phyloP scores from a whole-genome alignment of 2,888 invertebrate species.

The Ochropacha duplaris region DNA sequence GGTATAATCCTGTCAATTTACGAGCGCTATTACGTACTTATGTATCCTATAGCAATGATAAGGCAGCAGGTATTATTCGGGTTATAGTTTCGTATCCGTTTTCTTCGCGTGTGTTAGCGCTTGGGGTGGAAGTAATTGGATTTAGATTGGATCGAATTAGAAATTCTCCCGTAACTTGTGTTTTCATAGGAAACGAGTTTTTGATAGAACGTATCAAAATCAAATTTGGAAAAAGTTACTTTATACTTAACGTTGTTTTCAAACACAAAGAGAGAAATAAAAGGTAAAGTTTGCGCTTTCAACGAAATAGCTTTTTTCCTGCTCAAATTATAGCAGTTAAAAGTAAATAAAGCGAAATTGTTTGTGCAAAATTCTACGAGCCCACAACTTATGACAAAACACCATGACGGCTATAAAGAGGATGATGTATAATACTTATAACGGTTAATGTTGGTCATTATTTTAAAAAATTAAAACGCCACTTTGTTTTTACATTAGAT shows the following conservation, averaged over 20 bases:
- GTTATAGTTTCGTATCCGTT: conserved; percentile 42
- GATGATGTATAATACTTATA: conserved; percentile 47
- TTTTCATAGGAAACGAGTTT: conserved; percentile 73
- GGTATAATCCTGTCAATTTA: conserved; percentile 38
- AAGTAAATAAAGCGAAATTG: conserved; percentile 32
- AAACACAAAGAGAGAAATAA: conserved; percentile 10
- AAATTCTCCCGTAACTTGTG: conserved; percentile 71
- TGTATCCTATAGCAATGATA: conserved; percentile 18
- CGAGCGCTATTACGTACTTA: conserved; percentile 21
- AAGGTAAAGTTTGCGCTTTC: conserved; percentile 26
- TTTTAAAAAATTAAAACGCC: conserved; percentile 34
- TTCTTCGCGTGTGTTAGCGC: conserved; percentile 55
- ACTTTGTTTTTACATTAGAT: neutral
- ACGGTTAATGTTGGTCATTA: conserved; percentile 52
- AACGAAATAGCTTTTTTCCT: conserved; percentile 20
- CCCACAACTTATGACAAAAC: conserved; percentile 48
- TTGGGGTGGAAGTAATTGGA: conserved; percentile 72
- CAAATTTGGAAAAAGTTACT: conserved; percentile 50
- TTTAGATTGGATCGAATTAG: conserved; percentile 78
- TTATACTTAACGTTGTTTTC: conserved; percentile 22
- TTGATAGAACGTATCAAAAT: conserved; percentile 76
- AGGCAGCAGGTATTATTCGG: conserved; percentile 27
- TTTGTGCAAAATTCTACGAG: conserved; percentile 34
- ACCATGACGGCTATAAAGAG: conserved; percentile 43
- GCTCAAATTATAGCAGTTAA: conserved; percentile 24